Base-by-base conservation (phyloP, 2,113 vertebrate species). In the Heterochromis multidens region DNA sequence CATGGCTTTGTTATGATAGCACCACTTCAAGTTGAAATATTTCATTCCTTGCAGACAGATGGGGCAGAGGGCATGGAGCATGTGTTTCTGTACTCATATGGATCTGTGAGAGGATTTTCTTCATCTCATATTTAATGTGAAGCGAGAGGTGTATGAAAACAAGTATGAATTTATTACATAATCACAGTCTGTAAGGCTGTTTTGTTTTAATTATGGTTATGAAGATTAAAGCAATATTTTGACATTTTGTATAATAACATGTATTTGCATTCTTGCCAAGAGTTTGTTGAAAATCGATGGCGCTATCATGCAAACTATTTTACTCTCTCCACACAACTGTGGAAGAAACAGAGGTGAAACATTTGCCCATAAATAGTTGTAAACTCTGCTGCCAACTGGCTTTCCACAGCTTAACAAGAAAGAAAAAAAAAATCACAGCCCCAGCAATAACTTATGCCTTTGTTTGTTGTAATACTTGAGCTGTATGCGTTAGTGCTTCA, bases 1-100 rank as follows among this genome's bases (percentile, higher is more conserved):
- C 52, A 77, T 56, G 78, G 70, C 77, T 86, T 59, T 84, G 86
- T 87, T 92, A 87, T 87, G 62, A 40, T 60, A 85, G 70, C 63
- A 9, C 29, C 11, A 80, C 70, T 82, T 87, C 58, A 82, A 74
- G 67, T 49, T 11, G 2, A 31, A 54, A 83, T 62, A 79, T 52
- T 89, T 83, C 61, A 63, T 81, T 29, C 25, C 59, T 74, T 16
- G n/a, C 76, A 83, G 76, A 84, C 77, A 61, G 57, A 46, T 63
- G 80, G 59, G 16, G n/a, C 43, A 49, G 33, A 58, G 61, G 49
- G 23, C 61, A 12, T 11, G 31, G 61, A 62, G 52, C 62, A 27
- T 76, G 54, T 21, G 65, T 86, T 78, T 81, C 77, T 56, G 17
- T 6, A 31, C 40, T 80, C 31, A 21, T 40, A 14, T 72, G 65